Conservation (phyloP, 1,140 invertebrate species). For the Bombus sibiricus region DNA sequence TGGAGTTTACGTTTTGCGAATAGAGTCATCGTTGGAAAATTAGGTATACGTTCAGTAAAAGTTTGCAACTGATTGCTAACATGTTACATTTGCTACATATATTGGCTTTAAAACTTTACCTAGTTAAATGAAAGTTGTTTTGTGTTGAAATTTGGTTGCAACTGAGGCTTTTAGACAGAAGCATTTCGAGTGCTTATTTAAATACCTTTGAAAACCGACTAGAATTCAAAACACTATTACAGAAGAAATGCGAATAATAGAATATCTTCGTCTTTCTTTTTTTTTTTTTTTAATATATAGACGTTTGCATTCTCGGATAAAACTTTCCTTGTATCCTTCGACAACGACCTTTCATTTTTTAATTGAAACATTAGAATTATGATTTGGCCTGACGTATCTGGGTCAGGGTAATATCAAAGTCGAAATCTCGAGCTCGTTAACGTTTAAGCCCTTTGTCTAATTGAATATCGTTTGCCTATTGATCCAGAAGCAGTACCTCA, state of each 20-base stretch:
- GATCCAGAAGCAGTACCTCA: not conserved
- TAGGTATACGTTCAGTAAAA: not conserved
- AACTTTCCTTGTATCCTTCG: not conserved
- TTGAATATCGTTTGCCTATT: slow-evolving; percentile 50
- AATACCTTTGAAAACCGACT: not conserved
- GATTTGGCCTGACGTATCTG: not conserved
- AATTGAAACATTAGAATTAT: slow-evolving; percentile 14
- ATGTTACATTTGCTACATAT: not conserved
- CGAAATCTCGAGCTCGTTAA: slow-evolving; percentile 41
- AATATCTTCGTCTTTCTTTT: not conserved
- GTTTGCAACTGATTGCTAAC: slow-evolving; percentile 9
- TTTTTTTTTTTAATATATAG: not conserved
- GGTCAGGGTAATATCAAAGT: slow-evolving; percentile 23
- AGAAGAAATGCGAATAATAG: not conserved
- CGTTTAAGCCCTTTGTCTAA: slow-evolving; percentile 46
- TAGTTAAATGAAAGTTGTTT: not conserved
- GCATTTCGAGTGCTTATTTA: not conserved
- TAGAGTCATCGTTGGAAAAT: not conserved
- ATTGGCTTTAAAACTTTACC: slow-evolving; percentile 3
- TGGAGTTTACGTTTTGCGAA: not conserved
- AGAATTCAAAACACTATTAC: not conserved
- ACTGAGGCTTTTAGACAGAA: no score
- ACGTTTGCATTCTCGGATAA: not conserved
- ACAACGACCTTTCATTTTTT: not conserved
- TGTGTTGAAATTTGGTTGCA: not conserved